Conservation (phyloP, 2,113 vertebrate genomes). For the Toxotes jaculatrix region DNA sequence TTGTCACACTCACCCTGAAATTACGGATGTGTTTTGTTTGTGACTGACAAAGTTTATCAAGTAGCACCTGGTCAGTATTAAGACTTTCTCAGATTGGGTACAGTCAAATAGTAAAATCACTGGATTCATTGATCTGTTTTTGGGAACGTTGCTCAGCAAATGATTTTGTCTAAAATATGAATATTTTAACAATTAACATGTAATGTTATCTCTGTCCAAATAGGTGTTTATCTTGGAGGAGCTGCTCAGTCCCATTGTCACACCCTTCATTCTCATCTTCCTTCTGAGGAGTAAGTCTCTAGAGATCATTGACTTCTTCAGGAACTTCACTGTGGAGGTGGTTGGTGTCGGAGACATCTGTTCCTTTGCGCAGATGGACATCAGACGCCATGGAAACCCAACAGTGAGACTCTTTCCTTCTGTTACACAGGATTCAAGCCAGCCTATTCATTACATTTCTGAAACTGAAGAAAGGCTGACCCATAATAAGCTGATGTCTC, state of each 20-base stretch:
- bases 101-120: not conserved
- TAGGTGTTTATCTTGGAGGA: constrained; percentile 98
- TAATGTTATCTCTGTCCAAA: constrained; percentile 21
- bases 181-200: not conserved
- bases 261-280: constrained; percentile 96
- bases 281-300: constrained; percentile 94
- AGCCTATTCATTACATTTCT: not conserved
- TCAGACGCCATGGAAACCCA: constrained; percentile 97
- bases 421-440: not conserved
- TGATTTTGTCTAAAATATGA: not conserved
- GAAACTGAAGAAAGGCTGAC: not conserved
- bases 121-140: not conserved
- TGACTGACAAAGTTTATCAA: not conserved
- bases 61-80: not conserved
- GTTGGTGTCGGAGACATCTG: constrained; percentile 98
- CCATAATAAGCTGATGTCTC: not conserved
- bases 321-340: constrained; percentile 98
- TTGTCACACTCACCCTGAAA: constrained; percentile 20
- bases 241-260: constrained; percentile 95
- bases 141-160: not conserved
- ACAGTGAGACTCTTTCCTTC: constrained; percentile 83
- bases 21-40: not conserved
- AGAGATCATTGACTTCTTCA: constrained; percentile 98
- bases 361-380: constrained; percentile 99
- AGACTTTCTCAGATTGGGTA: not conserved